Evolutionary conservation across 2,888 invertebrate genomes (phyloP).

Genomic region (Drosophila neotestacea): DNA sequence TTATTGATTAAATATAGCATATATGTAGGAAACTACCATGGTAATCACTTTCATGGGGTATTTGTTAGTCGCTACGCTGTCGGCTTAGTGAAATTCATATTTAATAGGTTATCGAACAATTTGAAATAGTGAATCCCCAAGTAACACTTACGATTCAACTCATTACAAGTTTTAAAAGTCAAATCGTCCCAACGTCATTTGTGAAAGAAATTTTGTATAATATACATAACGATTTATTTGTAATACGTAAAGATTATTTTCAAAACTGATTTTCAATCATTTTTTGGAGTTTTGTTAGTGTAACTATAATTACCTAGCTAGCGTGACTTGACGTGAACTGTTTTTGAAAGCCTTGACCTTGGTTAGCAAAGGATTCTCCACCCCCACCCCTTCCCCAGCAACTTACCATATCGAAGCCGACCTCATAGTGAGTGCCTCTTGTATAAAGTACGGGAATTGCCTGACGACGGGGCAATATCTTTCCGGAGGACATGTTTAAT

Average conservation of each 20-base stretch:
- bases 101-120: constrained; percentile 2
- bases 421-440: constrained; percentile 93
- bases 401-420: constrained; percentile 94
- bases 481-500: constrained; percentile 65
- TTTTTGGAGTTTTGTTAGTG: neutral
- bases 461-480: constrained; percentile 86
- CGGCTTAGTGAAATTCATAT: neutral
- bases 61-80: neutral
- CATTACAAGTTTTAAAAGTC: constrained; percentile 1
- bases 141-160: neutral
- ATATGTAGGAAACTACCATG: too few species aligned
- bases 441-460: constrained; percentile 92
- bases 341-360: too few species aligned
- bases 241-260: too few species aligned
- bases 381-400: neutral
- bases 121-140: constrained; percentile 9
- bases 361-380: neutral
- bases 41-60: neutral
- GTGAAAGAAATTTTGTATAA: neutral
- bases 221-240: neutral
- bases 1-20: neutral
- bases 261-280: neutral
- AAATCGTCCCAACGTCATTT: neutral
- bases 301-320: neutral
- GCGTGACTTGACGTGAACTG: constrained; percentile 1